phyloP scores from a whole-genome alignment of 2,888 invertebrate genomes.

The Tipula unca region DNA sequence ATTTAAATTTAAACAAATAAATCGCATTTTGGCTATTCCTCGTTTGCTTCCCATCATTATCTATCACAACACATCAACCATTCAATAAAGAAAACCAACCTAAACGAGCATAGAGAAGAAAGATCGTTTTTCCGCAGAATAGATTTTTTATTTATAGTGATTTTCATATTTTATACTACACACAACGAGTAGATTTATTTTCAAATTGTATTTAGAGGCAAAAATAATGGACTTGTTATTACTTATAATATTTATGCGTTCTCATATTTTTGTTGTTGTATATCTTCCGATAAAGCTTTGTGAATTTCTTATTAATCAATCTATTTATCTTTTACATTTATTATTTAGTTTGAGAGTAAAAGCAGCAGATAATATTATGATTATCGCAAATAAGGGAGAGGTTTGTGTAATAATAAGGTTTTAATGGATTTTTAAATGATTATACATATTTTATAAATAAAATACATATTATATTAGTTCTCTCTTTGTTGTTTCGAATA shows the following conservation, averaged over 20 bases:
- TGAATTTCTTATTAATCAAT: neutral
- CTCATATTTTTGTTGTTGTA: neutral
- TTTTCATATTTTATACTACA: neutral
- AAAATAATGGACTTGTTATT: neutral
- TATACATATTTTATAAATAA: neutral
- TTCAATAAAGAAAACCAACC: conserved; percentile 19
- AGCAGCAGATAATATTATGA: neutral
- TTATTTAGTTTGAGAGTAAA: neutral
- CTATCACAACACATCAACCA: neutral
- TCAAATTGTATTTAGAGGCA: neutral
- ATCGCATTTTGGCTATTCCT: neutral
- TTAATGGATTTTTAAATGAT: conserved; percentile 14
- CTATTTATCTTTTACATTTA: neutral
- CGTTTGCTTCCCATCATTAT: neutral
- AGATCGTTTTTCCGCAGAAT: neutral
- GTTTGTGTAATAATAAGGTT: neutral
- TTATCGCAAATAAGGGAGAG: neutral
- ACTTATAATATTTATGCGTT: neutral
- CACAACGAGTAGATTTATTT: neutral
- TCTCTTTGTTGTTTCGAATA: neutral
- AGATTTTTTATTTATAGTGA: neutral
- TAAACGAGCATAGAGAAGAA: neutral
- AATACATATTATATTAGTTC: neutral
- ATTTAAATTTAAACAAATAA: too few relatives aligned
- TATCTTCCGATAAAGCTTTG: neutral